Percentiles rank a stretch among this genome's conserved stretches.
Evolutionary conservation across 1,140 invertebrate genomes (phyloP).

Genomic region (Magallana angulata): DNA sequence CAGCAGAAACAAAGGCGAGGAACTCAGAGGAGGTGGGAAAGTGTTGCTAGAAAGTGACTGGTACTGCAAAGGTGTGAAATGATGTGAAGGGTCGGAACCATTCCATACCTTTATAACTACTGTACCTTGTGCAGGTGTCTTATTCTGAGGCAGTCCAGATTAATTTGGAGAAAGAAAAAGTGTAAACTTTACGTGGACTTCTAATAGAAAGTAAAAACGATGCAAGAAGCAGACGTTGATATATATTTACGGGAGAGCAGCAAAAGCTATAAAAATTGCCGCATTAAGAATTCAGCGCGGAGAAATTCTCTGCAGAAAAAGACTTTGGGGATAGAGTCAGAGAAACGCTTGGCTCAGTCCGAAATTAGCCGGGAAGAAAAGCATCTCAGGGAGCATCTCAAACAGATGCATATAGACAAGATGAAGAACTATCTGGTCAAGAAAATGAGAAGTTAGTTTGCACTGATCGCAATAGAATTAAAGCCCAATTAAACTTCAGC

Average conservation of each 20-base stretch:
- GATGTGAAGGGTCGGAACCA: too few relatives aligned
- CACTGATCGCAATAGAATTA: background rate
- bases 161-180: too few relatives aligned
- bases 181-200: background rate
- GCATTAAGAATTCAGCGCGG: slow-evolving; percentile 66
- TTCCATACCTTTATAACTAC: too few relatives aligned
- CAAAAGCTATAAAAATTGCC: slow-evolving; percentile 66
- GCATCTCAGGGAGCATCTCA: slow-evolving; percentile 64
- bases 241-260: slow-evolving; percentile 67
- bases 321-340: slow-evolving; percentile 65
- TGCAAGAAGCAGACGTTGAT: slow-evolving; percentile 61
- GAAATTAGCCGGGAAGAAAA: slow-evolving; percentile 65
- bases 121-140: too few relatives aligned
- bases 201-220: background rate
- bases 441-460: slow-evolving; percentile 61
- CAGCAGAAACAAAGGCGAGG: background rate
- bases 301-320: slow-evolving; percentile 68
- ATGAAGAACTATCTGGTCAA: slow-evolving; percentile 55
- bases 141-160: too few relatives aligned
- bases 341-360: slow-evolving; percentile 59
- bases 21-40: background rate
- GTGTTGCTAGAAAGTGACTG: background rate
- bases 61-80: too few relatives aligned
- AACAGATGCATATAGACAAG: slow-evolving; percentile 67
- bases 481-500: too few relatives aligned